Percentiles rank a stretch among this genome's conserved stretches.
These are phyloP conservation scores for Ricordea florida DNA, from an alignment of 92 coral and sea anemone species.

Conservation along the genomic window DNA sequence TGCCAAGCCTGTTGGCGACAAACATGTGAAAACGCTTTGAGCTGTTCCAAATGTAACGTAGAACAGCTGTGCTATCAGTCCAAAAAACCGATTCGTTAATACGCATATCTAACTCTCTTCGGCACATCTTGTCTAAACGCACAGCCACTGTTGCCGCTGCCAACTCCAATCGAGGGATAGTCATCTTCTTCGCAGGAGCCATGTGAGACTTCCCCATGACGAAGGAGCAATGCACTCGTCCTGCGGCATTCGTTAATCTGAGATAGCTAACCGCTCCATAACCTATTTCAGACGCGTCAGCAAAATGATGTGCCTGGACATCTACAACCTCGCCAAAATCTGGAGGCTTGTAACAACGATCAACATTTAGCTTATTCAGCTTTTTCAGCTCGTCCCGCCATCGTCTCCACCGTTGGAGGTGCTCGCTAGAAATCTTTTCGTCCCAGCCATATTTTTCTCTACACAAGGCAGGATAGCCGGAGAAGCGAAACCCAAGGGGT, in stretches of 20 bases:
- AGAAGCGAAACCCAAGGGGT: too few species aligned
- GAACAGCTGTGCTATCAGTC: constrained; percentile 45
- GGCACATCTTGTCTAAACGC: constrained; percentile 24
- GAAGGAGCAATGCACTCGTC: constrained; percentile 15
- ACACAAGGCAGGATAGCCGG: too few species aligned
- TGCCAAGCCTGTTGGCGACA: constrained; percentile 52
- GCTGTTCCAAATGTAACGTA: constrained; percentile 59
- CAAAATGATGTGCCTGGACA: constrained; percentile 29
- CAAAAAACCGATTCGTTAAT: constrained; percentile 11
- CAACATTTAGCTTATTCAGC: too few species aligned
- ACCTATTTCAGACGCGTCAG: constrained; percentile 46
- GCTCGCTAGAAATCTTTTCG: too few species aligned
- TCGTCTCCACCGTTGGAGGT: too few species aligned
- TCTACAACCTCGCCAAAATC: constrained; percentile 21
- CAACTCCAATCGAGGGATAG: constrained; percentile 53
- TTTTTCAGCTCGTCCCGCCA: too few species aligned
- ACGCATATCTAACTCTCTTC: constrained; percentile 21
- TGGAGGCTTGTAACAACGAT: constrained; percentile 43
- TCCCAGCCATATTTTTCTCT: too few species aligned
- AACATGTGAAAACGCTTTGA: constrained; percentile 56
- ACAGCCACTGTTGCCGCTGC: constrained; percentile 59
- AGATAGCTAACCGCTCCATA: constrained; percentile 41
- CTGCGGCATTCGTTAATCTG: constrained; percentile 15
- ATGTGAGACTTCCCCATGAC: constrained; percentile 50
- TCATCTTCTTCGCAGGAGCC: constrained; percentile 21